phyloP scores from a whole-genome alignment of 1,140 invertebrate genomes.

The Drosophila grimshawi region DNA sequence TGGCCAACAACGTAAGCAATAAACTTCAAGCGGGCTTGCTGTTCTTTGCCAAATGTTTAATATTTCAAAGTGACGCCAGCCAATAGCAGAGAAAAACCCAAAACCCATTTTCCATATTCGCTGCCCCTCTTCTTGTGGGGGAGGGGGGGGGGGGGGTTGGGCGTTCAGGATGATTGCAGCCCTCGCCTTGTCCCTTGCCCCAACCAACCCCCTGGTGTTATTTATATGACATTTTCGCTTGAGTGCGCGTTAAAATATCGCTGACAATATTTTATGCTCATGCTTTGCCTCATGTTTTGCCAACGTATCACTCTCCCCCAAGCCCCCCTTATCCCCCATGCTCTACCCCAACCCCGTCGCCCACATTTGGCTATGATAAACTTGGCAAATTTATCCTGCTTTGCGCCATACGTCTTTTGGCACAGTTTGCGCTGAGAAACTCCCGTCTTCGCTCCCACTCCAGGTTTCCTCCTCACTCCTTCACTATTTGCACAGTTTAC shows the following conservation, averaged over 20 bases:
- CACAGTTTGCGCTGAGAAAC: constrained; percentile 68
- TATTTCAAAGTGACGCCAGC: constrained; percentile 76
- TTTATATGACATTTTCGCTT: constrained; percentile 83
- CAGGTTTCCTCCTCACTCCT: not conserved
- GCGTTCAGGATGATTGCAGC: not conserved
- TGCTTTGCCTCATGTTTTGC: constrained; percentile 76
- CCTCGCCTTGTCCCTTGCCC: not conserved
- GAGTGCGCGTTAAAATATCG: constrained; percentile 81
- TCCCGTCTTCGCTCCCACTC: not conserved
- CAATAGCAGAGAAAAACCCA: constrained; percentile 36
- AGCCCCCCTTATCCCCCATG: not conserved
- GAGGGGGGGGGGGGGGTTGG: not conserved
- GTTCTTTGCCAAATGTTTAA: constrained; percentile 70
- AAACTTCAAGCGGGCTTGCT: constrained; percentile 72
- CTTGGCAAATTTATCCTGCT: constrained; percentile 83
- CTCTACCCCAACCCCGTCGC: not conserved
- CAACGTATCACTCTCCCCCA: constrained; percentile 50
- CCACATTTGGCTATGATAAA: constrained; percentile 70
- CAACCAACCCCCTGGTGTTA: constrained; percentile 52
- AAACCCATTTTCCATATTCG: constrained; percentile 41
- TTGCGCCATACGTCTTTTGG: constrained; percentile 82
- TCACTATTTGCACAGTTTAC: constrained; percentile 77
- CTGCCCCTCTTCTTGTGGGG: not conserved
- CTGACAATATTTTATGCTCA: constrained; percentile 80
- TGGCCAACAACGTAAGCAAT: constrained; percentile 57